A percentile compares a stretch with the other conserved stretches of the same genome.
phyloP scores from a whole-genome alignment of 2,888 invertebrate genomes.

The Caenorhabditis sinica region DNA sequence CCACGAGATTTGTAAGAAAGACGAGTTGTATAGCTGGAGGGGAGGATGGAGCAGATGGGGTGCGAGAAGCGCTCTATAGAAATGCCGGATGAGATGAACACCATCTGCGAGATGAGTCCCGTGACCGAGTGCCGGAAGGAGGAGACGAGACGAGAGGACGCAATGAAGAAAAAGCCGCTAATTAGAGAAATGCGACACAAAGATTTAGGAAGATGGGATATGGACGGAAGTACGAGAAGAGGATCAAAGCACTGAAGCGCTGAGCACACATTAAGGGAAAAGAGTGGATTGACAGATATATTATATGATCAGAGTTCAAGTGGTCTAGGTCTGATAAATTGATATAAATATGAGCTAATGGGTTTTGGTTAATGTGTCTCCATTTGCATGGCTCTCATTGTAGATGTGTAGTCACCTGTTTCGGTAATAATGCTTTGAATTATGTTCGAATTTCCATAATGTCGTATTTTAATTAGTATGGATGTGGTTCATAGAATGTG shows the following conservation, averaged over 20 bases:
- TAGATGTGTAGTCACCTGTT: no score
- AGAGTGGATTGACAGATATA: constrained; percentile 15
- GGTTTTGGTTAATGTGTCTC: no score
- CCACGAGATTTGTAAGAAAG: constrained; percentile 10
- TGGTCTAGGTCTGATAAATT: constrained; percentile 1
- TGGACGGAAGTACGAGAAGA: neutral
- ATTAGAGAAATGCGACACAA: constrained; percentile 20
- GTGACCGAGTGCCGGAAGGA: neutral
- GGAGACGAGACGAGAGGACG: no score
- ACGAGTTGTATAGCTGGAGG: constrained; percentile 47
- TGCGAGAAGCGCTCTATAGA: constrained; percentile 6
- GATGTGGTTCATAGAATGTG: no score
- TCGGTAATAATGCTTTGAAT: no score
- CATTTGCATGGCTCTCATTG: no score
- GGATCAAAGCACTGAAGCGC: constrained; percentile 3
- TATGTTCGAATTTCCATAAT: no score
- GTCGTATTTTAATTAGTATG: no score
- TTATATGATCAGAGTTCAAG: constrained; percentile 59
- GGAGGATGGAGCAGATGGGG: constrained; percentile 41
- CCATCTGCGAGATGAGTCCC: constrained; percentile 40
- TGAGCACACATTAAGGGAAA: constrained; percentile 11
- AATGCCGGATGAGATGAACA: constrained; percentile 30
- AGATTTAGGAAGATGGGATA: neutral
- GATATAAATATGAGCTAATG: neutral
- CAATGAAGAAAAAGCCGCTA: constrained; percentile 20